Evolutionary conservation across 1,140 invertebrate species (phyloP).

Genomic region (Frieseomelitta varia): DNA sequence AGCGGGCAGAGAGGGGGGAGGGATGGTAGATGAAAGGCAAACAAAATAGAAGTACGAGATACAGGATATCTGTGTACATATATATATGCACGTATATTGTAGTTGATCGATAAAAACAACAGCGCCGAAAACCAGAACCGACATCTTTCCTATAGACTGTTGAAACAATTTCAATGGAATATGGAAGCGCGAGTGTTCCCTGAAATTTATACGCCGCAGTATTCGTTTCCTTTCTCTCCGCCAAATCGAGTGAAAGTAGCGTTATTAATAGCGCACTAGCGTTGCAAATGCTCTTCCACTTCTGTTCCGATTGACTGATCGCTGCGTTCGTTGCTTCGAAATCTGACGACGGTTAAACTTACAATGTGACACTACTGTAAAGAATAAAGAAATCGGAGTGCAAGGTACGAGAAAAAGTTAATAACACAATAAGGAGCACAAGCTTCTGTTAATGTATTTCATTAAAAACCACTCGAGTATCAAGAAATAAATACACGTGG

Average conservation of each 20-base stretch:
- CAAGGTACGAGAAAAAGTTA: no score
- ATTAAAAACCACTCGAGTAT: no score
- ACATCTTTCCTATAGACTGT: constrained; percentile 15
- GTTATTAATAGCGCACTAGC: not conserved
- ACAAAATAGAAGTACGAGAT: not conserved
- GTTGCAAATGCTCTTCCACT: no score
- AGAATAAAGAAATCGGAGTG: no score
- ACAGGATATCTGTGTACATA: not conserved
- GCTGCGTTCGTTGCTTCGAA: no score
- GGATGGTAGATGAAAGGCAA: not conserved
- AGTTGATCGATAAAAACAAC: constrained; percentile 44
- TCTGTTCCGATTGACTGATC: no score
- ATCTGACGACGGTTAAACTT: no score
- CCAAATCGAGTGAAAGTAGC: not conserved
- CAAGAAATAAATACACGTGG: no score
- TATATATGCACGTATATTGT: not conserved
- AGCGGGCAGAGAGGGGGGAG: not conserved
- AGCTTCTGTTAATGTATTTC: no score
- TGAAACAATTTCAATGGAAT: constrained; percentile 61
- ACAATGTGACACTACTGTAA: no score
- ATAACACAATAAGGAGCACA: no score
- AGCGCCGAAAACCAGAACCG: not conserved
- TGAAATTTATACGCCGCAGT: not conserved
- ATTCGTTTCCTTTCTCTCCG: not conserved
- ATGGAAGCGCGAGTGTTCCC: constrained; percentile 8